Conservation (phyloP, 2,888 invertebrate genomes). For the Idaea straminata region DNA sequence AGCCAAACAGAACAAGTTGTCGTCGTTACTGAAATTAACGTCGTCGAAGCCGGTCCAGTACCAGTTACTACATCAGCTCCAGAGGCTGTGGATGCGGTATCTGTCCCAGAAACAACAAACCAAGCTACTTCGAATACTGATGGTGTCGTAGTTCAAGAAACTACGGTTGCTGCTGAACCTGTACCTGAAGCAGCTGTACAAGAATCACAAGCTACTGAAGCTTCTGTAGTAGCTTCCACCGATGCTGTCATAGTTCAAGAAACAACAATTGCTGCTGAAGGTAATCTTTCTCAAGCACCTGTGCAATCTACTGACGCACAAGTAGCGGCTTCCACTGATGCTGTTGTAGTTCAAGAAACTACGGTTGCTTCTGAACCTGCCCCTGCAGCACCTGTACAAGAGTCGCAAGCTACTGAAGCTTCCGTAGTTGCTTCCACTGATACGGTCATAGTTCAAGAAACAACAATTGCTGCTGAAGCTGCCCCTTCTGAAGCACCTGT, state of each 20-base stretch:
- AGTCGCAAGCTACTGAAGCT: slow-evolving; percentile 4
- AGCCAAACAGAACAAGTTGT: slow-evolving; percentile 6
- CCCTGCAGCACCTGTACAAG: slow-evolving; percentile 4
- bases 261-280: not conserved
- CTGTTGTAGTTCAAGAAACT: not conserved
- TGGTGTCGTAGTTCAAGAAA: not conserved
- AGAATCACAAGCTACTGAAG: slow-evolving; percentile 4
- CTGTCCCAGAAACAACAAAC: slow-evolving; percentile 7
- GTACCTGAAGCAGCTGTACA: not conserved
- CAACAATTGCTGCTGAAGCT: slow-evolving; percentile 4
- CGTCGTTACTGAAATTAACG: not conserved
- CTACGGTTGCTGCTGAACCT: not conserved
- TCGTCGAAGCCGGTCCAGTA: slow-evolving; percentile 1
- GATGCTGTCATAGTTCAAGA: slow-evolving; percentile 1
- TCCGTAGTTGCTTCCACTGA: slow-evolving; percentile 1
- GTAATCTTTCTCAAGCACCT: not conserved
- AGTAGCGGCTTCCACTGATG: slow-evolving; percentile 8
- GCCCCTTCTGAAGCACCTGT: slow-evolving; percentile 5
- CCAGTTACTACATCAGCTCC: slow-evolving; percentile 8
- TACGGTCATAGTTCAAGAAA: not conserved
- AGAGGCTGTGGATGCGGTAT: slow-evolving; percentile 8
- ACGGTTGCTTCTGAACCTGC: slow-evolving; percentile 14
- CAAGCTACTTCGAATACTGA: slow-evolving; percentile 6
- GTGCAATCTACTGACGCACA: slow-evolving; percentile 9
- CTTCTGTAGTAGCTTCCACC: slow-evolving; percentile 4